Percentiles rank a stretch among this genome's conserved stretches.
Conservation (phyloP, 2,888 invertebrate species). For the Odontothrips loti region DNA sequence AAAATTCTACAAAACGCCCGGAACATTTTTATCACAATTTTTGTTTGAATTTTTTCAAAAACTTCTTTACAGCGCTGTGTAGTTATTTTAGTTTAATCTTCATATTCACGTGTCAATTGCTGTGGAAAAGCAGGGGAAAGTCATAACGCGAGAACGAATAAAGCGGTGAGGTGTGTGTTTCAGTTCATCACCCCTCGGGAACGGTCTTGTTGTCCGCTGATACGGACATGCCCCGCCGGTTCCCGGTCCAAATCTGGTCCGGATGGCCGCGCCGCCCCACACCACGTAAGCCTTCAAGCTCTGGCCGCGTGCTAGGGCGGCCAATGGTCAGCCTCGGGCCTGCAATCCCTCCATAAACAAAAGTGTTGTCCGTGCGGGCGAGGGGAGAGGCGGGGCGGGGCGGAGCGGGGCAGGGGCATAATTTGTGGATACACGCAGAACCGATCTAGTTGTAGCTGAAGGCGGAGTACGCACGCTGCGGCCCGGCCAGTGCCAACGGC, state of each 20-base stretch:
- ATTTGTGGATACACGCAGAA: conserved; percentile 22
- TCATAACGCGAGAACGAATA: too few relatives aligned
- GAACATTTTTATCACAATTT: too few relatives aligned
- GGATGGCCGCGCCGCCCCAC: neutral
- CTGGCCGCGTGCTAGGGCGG: neutral
- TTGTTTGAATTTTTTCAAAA: too few relatives aligned
- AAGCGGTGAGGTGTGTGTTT: too few relatives aligned
- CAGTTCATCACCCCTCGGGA: too few relatives aligned
- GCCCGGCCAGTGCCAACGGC: neutral
- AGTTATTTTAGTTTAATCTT: too few relatives aligned
- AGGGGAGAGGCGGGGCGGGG: neutral
- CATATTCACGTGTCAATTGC: too few relatives aligned
- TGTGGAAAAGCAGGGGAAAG: too few relatives aligned
- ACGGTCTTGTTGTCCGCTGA: too few relatives aligned
- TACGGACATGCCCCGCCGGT: neutral
- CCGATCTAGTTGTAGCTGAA: conserved; percentile 22
- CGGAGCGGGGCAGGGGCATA: neutral
- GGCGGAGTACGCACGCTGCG: neutral
- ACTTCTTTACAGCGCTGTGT: too few relatives aligned
- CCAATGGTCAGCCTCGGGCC: neutral
- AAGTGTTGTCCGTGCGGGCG: neutral
- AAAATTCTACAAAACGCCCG: too few relatives aligned
- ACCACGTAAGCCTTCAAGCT: neutral
- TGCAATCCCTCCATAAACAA: conserved; percentile 25
- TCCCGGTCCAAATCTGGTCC: conserved; percentile 6